Base-by-base conservation (phyloP, 35 echinoderm and acorn worm species). In the Apostichopus parvimensis region DNA sequence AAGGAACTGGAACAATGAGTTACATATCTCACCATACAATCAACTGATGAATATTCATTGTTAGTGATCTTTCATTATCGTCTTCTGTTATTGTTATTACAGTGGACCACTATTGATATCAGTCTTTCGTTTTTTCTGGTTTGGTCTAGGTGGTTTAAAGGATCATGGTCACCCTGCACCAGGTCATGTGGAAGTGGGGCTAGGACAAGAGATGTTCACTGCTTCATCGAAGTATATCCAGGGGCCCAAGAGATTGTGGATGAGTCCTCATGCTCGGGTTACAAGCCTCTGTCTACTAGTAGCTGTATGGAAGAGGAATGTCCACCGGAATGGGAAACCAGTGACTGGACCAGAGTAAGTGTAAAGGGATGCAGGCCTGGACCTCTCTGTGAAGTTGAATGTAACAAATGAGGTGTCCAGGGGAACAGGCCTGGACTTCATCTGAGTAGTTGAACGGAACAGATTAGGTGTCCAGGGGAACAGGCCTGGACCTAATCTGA, bases 321-420 rank as follows among this genome's bases (percentile, higher is more conserved):
- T 82, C 96, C 96, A 87, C 96, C 96, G 17, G 64, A 92, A 24
- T 98, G 96, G 96, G 87, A 93, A 9, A 82, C 81, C 17, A 88
- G 87, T 6, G 45, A 68, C 21, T 98, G 96, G 96, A 82, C 90
- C 54, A 80, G 82, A 92, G 96, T 98, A 90, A 94, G 94, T 78
- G 56, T 73, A n/a, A 60, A 3, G 6, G 11, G 58, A 60, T 0
- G 58, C 58, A 12, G 11, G 6, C n/a, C n/a, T n/a, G n/a, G n/a
- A n/a, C n/a, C n/a, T n/a, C n/a, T n/a, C n/a, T n/a, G n/a, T n/a
- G n/a, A n/a, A n/a, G n/a, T n/a, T n/a, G n/a, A n/a, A n/a, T n/a
- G n/a, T n/a, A n/a, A n/a, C n/a, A n/a, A n/a, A n/a, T n/a, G n/a
- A n/a, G n/a, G n/a, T n/a, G n/a, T n/a, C n/a, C n/a, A n/a, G n/a